phyloP scores from a whole-genome alignment of 1,140 invertebrate genomes.

The Lucilia cuprina region DNA sequence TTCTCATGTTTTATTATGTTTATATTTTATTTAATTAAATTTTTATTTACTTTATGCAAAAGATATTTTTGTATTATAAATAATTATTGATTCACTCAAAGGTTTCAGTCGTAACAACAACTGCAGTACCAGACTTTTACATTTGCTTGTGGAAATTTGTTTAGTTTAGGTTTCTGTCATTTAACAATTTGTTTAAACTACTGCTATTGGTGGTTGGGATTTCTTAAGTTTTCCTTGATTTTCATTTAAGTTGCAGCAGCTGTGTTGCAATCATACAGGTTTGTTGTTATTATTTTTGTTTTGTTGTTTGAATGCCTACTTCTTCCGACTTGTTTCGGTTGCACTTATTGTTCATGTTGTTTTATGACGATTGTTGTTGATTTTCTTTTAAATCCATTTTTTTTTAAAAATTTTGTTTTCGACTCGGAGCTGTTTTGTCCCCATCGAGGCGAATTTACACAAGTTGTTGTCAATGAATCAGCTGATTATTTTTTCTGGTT shows the following conservation, averaged over 20 bases:
- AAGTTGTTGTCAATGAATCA: no score
- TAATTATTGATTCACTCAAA: background rate
- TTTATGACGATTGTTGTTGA: background rate
- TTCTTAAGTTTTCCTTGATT: background rate
- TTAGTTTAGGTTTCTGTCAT: background rate
- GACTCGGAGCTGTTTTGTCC: background rate
- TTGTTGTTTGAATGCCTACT: background rate
- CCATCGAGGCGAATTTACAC: no score
- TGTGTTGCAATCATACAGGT: constrained; percentile 13
- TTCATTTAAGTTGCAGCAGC: background rate
- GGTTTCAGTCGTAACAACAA: background rate
- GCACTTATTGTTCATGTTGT: constrained; percentile 2
- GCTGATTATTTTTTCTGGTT: no score
- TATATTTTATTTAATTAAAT: background rate
- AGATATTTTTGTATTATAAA: background rate
- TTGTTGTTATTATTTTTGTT: background rate
- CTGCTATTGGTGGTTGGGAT: background rate
- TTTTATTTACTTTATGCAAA: background rate
- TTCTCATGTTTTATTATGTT: background rate
- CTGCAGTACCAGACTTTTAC: background rate
- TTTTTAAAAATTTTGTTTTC: background rate
- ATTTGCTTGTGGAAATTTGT: background rate
- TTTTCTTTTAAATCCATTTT: background rate
- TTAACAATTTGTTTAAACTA: background rate
- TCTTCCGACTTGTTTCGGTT: background rate